Conservation (phyloP, 2,113 vertebrate species). For the Perccottus glenii region DNA sequence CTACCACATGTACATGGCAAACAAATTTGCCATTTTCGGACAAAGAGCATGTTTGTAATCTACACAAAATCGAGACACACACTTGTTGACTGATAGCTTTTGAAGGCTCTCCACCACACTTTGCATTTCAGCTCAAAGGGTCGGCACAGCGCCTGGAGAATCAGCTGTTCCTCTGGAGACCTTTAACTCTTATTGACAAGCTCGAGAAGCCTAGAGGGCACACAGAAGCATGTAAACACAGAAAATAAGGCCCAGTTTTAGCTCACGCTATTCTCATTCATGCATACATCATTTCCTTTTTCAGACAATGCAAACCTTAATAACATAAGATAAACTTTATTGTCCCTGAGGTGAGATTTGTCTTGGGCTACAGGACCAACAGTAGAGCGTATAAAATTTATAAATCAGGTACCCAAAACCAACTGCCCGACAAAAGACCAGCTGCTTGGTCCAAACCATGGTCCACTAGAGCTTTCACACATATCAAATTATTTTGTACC, state of each 20-base stretch:
- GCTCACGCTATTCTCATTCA: too few relatives aligned
- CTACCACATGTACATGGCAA: conserved; percentile 4
- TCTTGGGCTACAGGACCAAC: too few relatives aligned
- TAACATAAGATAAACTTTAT: too few relatives aligned
- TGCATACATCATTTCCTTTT: background rate
- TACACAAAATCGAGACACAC: conserved; percentile 20
- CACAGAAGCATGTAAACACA: conserved; percentile 2
- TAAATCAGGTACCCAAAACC: too few relatives aligned
- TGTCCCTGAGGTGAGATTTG: too few relatives aligned
- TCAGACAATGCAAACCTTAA: too few relatives aligned
- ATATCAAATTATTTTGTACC: too few relatives aligned
- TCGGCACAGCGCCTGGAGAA: conserved; percentile 50
- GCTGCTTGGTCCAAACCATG: too few relatives aligned
- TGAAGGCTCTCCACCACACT: conserved; percentile 56
- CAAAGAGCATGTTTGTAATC: conserved; percentile 36
- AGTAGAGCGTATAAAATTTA: too few relatives aligned
- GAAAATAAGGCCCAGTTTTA: background rate
- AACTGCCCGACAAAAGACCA: too few relatives aligned
- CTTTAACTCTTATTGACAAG: conserved; percentile 65
- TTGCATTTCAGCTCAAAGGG: conserved; percentile 55
- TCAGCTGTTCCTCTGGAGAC: conserved; percentile 48
- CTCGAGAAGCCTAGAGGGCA: conserved; percentile 24
- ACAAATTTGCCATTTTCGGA: conserved; percentile 39
- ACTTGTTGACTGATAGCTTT: conserved; percentile 56
- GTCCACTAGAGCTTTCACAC: too few relatives aligned